A percentile compares a stretch with the other conserved stretches of the same genome.
Evolutionary conservation across 2,113 vertebrate species (phyloP).

Genomic region (Mionectes macconnelli): DNA sequence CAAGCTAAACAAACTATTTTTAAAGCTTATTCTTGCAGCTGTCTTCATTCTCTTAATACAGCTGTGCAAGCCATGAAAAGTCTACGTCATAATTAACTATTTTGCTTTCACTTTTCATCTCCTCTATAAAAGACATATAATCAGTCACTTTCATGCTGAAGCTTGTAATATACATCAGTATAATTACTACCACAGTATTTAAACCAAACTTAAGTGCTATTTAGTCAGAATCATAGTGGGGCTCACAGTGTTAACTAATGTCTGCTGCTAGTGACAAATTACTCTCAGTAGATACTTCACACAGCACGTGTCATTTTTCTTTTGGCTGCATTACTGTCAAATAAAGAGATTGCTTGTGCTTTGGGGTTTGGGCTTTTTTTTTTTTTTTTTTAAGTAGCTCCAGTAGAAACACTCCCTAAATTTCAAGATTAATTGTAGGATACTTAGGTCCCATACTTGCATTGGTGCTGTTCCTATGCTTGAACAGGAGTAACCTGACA

Average conservation of each 20-base stretch:
- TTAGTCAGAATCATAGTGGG: background rate
- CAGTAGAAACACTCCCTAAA: background rate
- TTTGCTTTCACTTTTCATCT: background rate
- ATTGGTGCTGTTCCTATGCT: background rate
- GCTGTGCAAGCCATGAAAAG: background rate
- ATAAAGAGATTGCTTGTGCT: background rate
- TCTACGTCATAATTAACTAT: background rate
- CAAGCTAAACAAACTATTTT: background rate
- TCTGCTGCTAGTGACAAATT: background rate
- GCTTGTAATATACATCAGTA: background rate
- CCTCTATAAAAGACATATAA: background rate
- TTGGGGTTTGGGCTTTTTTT: background rate
- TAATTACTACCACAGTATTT: background rate
- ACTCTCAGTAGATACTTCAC: background rate
- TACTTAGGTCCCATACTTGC: background rate
- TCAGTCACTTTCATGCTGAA: background rate
- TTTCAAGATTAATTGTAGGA: background rate
- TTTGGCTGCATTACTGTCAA: background rate
- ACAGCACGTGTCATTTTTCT: background rate
- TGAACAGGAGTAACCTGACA: background rate
- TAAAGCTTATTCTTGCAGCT: conserved; percentile 12
- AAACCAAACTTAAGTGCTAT: background rate
- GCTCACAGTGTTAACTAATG: background rate
- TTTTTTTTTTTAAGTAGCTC: background rate
- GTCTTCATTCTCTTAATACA: conserved; percentile 18